phyloP scores from a whole-genome alignment of 2,888 invertebrate genomes.

The Pardosa pseudoannulata region DNA sequence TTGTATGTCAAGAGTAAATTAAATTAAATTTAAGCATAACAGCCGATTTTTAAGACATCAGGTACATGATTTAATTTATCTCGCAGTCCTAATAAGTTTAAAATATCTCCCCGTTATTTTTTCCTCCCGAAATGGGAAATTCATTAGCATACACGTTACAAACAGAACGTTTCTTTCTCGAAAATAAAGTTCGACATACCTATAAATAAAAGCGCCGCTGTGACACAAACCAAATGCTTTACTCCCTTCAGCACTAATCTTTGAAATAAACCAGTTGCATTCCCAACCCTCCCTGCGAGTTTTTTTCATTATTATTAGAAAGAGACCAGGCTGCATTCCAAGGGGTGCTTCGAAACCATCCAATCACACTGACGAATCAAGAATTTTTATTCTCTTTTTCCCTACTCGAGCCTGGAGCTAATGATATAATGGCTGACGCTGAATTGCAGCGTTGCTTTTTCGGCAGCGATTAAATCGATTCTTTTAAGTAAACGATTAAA shows the following conservation, averaged over 20 bases:
- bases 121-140: too few species aligned
- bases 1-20: too few species aligned
- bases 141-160: too few species aligned
- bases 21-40: too few species aligned
- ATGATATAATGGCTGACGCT: neutral
- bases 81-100: too few species aligned
- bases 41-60: too few species aligned
- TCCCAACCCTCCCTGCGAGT: neutral
- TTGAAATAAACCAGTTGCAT: conserved; percentile 1
- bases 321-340: neutral
- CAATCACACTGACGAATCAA: conserved; percentile 1
- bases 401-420: neutral
- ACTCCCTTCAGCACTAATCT: neutral
- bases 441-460: neutral
- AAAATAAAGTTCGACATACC: neutral
- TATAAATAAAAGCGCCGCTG: neutral
- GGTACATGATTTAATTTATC: too few species aligned
- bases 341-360: neutral
- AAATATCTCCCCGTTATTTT: too few species aligned
- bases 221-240: neutral
- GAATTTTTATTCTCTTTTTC: neutral
- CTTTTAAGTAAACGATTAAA: conserved; percentile 1
- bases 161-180: too few species aligned
- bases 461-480: conserved; percentile 2
- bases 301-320: neutral